Percentiles rank a stretch among this genome's conserved stretches.
Evolutionary conservation across 2,797 vertebrate species (phyloP).

Genomic region (Naso thynnoides): DNA sequence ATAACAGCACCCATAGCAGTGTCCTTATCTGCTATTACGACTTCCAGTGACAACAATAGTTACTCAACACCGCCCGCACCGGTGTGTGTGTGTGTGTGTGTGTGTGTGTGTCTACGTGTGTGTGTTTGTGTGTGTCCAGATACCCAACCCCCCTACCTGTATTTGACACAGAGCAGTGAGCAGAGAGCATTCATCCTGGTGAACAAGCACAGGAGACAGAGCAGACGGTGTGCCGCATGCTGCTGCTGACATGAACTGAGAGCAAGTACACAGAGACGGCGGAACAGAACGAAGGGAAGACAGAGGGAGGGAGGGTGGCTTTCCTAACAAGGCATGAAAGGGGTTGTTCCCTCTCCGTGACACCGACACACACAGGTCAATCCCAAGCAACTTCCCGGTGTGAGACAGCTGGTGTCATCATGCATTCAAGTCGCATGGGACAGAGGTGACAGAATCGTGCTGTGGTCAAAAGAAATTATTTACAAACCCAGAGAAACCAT

Average conservation of each 20-base stretch:
- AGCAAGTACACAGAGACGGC: background rate
- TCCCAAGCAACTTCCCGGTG: constrained; percentile 44
- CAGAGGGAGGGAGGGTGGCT: constrained; percentile 61
- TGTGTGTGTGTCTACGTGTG: constrained; percentile 11
- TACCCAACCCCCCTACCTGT: constrained; percentile 88
- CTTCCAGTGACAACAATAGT: constrained; percentile 19
- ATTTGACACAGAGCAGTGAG: constrained; percentile 95
- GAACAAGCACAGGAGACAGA: constrained; percentile 75
- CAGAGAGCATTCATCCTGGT: constrained; percentile 92
- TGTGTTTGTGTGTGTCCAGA: constrained; percentile 12
- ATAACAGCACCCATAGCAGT: background rate
- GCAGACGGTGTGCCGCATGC: constrained; percentile 82
- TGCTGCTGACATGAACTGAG: constrained; percentile 78
- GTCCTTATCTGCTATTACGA: constrained; percentile 5
- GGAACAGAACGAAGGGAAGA: constrained; percentile 9
- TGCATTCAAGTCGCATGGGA: constrained; percentile 38
- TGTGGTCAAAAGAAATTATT: background rate
- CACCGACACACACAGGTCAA: constrained; percentile 28
- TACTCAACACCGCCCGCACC: background rate
- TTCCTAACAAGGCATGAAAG: constrained; percentile 70
- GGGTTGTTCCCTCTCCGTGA: constrained; percentile 32
- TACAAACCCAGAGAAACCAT: background rate
- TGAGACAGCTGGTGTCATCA: constrained; percentile 38
- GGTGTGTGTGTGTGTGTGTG: background rate
- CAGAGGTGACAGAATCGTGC: background rate